These are phyloP conservation scores for Melopsittacus undulatus DNA, from an alignment of 2,797 vertebrate genomes.

Conservation along the genomic window DNA sequence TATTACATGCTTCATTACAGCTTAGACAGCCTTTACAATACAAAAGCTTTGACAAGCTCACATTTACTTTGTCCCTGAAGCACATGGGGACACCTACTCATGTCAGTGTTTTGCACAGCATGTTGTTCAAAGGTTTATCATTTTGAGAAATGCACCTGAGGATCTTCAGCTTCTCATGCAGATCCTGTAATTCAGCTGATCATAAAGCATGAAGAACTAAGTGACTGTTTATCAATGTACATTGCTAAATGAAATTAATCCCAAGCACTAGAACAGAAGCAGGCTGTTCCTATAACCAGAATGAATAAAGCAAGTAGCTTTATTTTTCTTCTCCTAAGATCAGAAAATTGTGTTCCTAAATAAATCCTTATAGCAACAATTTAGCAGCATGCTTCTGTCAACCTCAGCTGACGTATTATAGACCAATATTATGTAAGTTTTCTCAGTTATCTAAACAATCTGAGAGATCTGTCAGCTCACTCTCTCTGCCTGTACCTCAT, in stretches of 20 bases:
- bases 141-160: background rate
- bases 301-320: background rate
- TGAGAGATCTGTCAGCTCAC: background rate
- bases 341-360: background rate
- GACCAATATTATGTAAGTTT: background rate
- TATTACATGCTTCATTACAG: background rate
- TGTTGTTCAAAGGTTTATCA: background rate
- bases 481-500: background rate
- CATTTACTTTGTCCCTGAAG: background rate
- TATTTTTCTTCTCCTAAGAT: background rate
- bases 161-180: background rate
- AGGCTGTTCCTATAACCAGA: background rate
- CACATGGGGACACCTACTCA: background rate
- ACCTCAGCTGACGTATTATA: background rate
- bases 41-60: background rate
- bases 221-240: background rate
- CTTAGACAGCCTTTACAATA: background rate
- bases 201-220: background rate
- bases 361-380: background rate
- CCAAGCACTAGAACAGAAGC: background rate
- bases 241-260: constrained; percentile 1
- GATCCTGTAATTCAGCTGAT: background rate
- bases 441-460: background rate
- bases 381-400: background rate
- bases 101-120: background rate